Evolutionary conservation across 2,888 invertebrate genomes (phyloP), one percentile per base, ranked within the genome.

Genomic region (Meteorus cinctellus): DNA sequence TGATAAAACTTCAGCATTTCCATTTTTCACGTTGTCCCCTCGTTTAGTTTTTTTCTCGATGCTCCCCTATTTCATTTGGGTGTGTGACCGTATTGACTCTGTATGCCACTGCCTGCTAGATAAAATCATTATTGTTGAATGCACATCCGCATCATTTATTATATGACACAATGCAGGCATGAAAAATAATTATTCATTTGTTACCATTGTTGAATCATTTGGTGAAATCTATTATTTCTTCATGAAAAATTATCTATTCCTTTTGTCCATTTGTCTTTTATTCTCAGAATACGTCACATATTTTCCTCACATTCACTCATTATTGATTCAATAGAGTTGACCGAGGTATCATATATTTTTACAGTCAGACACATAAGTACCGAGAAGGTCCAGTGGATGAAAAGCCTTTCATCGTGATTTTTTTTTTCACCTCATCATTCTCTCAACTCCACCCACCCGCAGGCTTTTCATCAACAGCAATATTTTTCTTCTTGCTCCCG

Each of bases 111-210:
- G 31, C 62, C 29, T 68, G 27, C 31, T 31, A 65, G 27, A 63
- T 70, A 70, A 70, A 63, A 70, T 75, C 36, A 70, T 75, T 75
- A 75, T 75, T 70, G 36, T 70, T 24, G 55, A 63, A 55, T 70
- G 65, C 59, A 70, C 48, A 70, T 70, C 27, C 65, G 10, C 65
- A 55, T 70, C 45, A 75, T 70, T 51, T 27, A 55, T 34, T 51
- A 31, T 27, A 24, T 34, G 55, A 19, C 29, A 59, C 27, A 68
- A 41, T 24, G n/a, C 59, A 16, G 27, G 48, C 0, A 10, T 29
- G 29, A 59, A 16, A 74, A 74, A 60, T 67, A 68, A n/a, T 41
- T 60, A 27, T 60, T 41, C 12, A 45, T 45, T 48, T 34, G 10
- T 16, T 19, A 24, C 19, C 60, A 41, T 55, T 59, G 24, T 19